Evolutionary conservation across 1,140 invertebrate genomes (phyloP), one percentile per base, ranked within the genome.

Genomic region (Proctacanthus coquilletti): DNA sequence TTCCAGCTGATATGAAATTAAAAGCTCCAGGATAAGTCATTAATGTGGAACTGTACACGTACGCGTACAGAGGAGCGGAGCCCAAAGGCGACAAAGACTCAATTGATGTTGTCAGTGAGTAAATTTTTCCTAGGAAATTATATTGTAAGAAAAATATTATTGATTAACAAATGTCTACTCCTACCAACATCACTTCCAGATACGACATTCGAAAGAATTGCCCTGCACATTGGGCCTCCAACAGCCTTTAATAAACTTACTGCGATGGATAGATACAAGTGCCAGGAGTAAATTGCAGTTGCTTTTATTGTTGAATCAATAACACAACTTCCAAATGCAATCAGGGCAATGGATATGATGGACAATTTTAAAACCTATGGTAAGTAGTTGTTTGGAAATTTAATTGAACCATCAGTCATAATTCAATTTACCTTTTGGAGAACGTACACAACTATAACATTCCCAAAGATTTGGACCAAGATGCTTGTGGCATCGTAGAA

Each of bases 121-220:
- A 76, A 20, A 74, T 64, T 57, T 70, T 70, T 17, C 69, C 69
- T 71, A 48, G 19, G 13, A 35, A 10, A 21, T 2, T n/a, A n/a
- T n/a, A n/a, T n/a, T n/a, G n/a, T n/a, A n/a, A 43, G 42, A 31
- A 5, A 18, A 34, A 19, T 17, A 15, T 14, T 21, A 23, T 10
- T 14, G 2, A 17, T 6, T 34, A 40, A 15, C 18, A 17, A 4
- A 4, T n/a, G 15, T 10, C 5, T 45, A 10, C 52, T 49, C 55
- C 72, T 71, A 52, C 77, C 77, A 40, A 73, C 63, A 52, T 81
- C 77, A 18, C 72, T 64, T 4, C 60, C 29, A 3, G 71, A 69
- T n/a, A 78, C 64, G 19, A 71, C 67, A 51, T 80, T 79, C 1
- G 77, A 74, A 11, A 80, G 51, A 31, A 74, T 58, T 2, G 77